Evolutionary conservation across 2,888 invertebrate genomes (phyloP), one percentile per base, ranked within the genome.

Genomic region (Drosophila recens): DNA sequence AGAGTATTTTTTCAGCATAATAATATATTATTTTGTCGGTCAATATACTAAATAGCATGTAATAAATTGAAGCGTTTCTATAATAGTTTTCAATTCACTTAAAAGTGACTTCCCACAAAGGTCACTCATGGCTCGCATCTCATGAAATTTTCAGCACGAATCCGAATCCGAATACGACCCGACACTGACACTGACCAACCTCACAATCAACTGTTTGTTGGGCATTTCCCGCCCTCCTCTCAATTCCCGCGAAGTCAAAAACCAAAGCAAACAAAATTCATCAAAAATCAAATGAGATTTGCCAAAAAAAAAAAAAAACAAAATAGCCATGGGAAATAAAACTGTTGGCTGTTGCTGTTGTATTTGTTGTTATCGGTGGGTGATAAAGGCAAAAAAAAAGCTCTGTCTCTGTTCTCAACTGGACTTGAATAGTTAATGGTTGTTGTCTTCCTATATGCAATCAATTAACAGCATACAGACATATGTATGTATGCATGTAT

Each of bases 131-230:
- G 11, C 38, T 62, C 51, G 51, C 58, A 51, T 62, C 56, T 61
- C 51, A 61, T 63, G 15, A 17, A 20, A 63, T 56, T 48, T 59
- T 51, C 51, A 67, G 56, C 54, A 64, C 62, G 6, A 57, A 45
- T 59, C 5, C n/a, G 33, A 48, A 34, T 34, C 1, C 15, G 43
- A 45, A 45, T 56, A 10, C 45, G 30, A 42, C 17, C 27, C 30
- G 20, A 52, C 36, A 23, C 23, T 23, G 70, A 33, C 49, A 78
- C 79, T 85, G 84, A 85, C 86, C 84, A 79, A 71, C 84, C 84
- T 80, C 86, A 85, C 68, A 69, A 62, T 59, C 42, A 13, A 38
- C 30, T 20, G 49, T 6, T 27, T 27, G 27, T 42, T 61, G 51
- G 38, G n/a, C 59, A 59, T 69, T 65, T 43, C 56, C 54, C 63